These are phyloP conservation scores for Odontothrips loti DNA, from an alignment of 2,888 invertebrate genomes.

Conservation along the genomic window DNA sequence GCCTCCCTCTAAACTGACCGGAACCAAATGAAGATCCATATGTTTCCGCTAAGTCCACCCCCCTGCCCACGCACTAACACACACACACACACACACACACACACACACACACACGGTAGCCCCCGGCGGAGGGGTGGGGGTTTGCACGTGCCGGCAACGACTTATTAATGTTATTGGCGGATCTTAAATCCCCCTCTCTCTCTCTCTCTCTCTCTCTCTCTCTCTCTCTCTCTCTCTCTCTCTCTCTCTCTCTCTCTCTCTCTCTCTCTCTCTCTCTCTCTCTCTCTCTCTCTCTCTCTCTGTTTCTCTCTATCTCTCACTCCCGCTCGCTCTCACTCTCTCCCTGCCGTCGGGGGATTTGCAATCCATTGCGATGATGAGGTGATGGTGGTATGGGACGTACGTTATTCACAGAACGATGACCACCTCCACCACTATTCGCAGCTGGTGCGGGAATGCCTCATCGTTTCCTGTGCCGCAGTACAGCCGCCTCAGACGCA, in stretches of 20 bases:
- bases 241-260: too few relatives aligned
- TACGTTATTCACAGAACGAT: too few relatives aligned
- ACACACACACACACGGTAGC: not conserved
- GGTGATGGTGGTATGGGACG: not conserved
- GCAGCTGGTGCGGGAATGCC: too few relatives aligned
- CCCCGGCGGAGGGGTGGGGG: not conserved
- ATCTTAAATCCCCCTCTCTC: not conserved
- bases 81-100: not conserved
- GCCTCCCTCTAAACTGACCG: not conserved
- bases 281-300: too few relatives aligned
- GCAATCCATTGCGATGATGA: conserved; percentile 1
- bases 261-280: too few relatives aligned
- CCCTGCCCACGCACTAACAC: not conserved
- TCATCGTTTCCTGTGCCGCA: too few relatives aligned
- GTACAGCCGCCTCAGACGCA: too few relatives aligned
- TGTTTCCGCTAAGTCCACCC: not conserved
- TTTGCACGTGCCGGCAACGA: not conserved
- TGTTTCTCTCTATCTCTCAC: too few relatives aligned
- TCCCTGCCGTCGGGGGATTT: not conserved
- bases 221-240: too few relatives aligned
- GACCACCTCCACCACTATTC: too few relatives aligned
- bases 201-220: too few relatives aligned
- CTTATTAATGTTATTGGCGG: conserved; percentile 7
- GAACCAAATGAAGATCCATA: conserved; percentile 26
- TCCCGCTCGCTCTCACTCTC: too few relatives aligned